Evolutionary conservation across 2,888 invertebrate species (phyloP).

Genomic region (Caenorhabditis sinica): DNA sequence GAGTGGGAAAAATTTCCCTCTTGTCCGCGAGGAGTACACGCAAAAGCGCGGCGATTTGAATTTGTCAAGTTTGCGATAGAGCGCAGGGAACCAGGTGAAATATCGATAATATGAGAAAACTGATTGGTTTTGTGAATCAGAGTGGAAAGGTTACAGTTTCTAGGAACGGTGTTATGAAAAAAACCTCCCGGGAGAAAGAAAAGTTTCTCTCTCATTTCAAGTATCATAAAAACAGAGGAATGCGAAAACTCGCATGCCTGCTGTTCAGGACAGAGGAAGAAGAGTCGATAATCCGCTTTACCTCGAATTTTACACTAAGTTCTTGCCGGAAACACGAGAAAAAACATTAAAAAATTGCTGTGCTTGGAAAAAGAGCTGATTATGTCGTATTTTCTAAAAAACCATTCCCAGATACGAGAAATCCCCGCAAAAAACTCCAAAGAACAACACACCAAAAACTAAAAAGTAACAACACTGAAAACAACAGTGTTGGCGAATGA

Average conservation of each 20-base stretch:
- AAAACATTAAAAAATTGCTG: not conserved
- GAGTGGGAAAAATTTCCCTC: too few species aligned
- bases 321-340: not conserved
- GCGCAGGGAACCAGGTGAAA: too few species aligned
- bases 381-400: not conserved
- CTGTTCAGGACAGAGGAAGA: not conserved
- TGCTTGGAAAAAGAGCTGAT: not conserved
- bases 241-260: slow-evolving; percentile 14
- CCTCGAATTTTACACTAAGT: slow-evolving; percentile 5
- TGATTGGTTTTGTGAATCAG: slow-evolving; percentile 6
- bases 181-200: not conserved
- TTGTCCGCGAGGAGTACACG: too few species aligned
- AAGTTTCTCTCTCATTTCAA: slow-evolving; percentile 1
- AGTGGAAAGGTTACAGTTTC: slow-evolving; percentile 11
- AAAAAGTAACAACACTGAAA: slow-evolving; percentile 29
- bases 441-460: slow-evolving; percentile 20
- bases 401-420: not conserved
- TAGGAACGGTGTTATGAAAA: not conserved
- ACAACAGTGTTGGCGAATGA: not conserved
- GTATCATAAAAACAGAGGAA: slow-evolving; percentile 22
- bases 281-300: slow-evolving; percentile 30
- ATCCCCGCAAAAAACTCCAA: not conserved
- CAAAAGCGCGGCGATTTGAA: too few species aligned
- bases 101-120: not conserved
- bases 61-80: too few species aligned